Evolutionary conservation across 2,797 vertebrate species (phyloP).

Genomic region (Columba guinea): DNA sequence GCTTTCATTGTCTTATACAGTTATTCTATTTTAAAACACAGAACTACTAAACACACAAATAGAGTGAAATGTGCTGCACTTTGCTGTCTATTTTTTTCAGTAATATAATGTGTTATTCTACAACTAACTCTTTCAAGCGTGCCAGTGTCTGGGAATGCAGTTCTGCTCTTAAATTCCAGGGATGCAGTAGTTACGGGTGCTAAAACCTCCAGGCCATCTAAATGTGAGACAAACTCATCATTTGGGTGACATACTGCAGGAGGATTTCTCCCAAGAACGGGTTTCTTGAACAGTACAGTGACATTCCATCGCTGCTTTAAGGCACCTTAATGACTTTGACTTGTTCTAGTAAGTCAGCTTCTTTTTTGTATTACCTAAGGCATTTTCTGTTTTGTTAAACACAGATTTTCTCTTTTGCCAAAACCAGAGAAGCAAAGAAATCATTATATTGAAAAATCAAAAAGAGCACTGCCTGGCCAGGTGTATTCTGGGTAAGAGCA

Average conservation of each 20-base stretch:
- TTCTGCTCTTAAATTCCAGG: background rate
- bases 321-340: background rate
- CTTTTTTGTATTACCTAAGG: background rate
- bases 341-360: background rate
- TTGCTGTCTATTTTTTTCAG: background rate
- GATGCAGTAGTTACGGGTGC: background rate
- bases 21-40: background rate
- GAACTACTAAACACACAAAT: background rate
- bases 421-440: conserved; percentile 23
- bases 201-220: background rate
- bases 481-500: conserved; percentile 57
- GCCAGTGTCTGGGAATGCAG: background rate
- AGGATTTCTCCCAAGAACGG: background rate
- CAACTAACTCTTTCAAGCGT: background rate
- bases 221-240: background rate
- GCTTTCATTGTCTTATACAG: background rate
- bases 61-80: background rate
- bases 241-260: background rate
- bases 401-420: background rate
- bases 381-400: conserved; percentile 12
- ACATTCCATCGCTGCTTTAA: background rate
- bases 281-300: background rate
- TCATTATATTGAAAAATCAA: conserved; percentile 17
- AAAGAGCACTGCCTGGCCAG: conserved; percentile 27
- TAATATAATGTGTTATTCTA: background rate